phyloP scores from a whole-genome alignment of 2,113 vertebrate genomes.

The Galeopterus variegatus region DNA sequence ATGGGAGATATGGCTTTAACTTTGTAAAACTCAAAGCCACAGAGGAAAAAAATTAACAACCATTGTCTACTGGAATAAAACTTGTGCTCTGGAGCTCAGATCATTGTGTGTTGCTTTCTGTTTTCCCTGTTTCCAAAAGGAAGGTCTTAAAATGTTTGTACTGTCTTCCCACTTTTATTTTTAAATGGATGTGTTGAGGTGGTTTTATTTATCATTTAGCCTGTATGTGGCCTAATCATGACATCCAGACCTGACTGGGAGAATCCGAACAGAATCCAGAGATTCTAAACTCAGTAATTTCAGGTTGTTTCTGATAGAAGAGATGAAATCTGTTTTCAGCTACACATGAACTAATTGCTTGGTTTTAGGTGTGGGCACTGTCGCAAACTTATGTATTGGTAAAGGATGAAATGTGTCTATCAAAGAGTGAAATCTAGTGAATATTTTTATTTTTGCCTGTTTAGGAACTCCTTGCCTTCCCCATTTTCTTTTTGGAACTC shows the following conservation, averaged over 20 bases:
- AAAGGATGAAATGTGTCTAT: background rate
- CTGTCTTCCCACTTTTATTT: background rate
- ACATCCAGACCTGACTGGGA: background rate
- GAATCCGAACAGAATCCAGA: background rate
- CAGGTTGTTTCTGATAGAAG: background rate
- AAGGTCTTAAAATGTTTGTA: background rate
- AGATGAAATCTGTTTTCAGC: background rate
- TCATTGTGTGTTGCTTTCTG: background rate
- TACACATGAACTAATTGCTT: background rate
- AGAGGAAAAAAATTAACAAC: background rate
- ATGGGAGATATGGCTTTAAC: background rate
- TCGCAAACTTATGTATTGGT: background rate
- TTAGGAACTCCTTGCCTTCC: background rate
- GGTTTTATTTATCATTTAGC: background rate
- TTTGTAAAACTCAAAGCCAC: background rate
- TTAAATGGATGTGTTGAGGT: background rate
- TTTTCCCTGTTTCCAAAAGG: background rate
- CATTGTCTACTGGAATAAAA: background rate
- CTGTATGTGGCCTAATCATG: background rate
- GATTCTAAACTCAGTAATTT: slow-evolving; percentile 34
- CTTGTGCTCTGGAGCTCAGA: background rate
- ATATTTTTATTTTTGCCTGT: background rate
- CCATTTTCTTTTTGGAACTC: background rate
- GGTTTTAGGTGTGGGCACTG: background rate
- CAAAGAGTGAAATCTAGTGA: background rate